Evolutionary conservation across 2,113 vertebrate genomes (phyloP).

Genomic region (Gnathonemus echidnorhynchus): DNA sequence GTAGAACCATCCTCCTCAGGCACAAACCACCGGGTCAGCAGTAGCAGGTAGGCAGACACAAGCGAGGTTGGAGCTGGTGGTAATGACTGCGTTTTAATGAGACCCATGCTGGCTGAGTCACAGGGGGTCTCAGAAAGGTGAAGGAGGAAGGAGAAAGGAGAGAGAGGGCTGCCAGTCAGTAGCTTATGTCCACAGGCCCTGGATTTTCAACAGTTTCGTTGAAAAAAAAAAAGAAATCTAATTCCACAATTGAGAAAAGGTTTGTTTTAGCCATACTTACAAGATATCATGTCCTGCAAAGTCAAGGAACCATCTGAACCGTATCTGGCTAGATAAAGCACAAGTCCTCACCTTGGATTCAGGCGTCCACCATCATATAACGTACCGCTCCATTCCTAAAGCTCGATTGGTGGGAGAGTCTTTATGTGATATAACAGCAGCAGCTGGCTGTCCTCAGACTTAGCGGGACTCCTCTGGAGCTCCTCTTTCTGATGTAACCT

Average conservation of each 20-base stretch:
- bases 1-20: constrained; percentile 36
- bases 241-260: not conserved
- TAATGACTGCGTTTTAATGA: constrained; percentile 34
- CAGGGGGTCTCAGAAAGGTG: constrained; percentile 13
- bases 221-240: not conserved
- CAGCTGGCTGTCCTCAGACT: not conserved
- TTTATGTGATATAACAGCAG: not conserved
- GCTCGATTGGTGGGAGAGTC: not conserved
- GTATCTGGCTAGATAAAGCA: not conserved
- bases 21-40: constrained; percentile 48
- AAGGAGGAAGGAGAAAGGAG: not conserved
- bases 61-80: constrained; percentile 31
- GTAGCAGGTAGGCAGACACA: constrained; percentile 32
- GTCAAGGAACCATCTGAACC: not conserved
- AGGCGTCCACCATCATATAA: not conserved
- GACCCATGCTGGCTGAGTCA: constrained; percentile 25
- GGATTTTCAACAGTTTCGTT: not conserved
- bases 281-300: not conserved
- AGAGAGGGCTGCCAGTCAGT: not conserved
- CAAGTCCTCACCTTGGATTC: not conserved
- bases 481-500: not conserved
- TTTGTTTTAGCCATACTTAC: not conserved
- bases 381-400: not conserved
- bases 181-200: not conserved
- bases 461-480: not conserved